phyloP scores from a whole-genome alignment of 2,888 invertebrate species.

The Helleia helle region DNA sequence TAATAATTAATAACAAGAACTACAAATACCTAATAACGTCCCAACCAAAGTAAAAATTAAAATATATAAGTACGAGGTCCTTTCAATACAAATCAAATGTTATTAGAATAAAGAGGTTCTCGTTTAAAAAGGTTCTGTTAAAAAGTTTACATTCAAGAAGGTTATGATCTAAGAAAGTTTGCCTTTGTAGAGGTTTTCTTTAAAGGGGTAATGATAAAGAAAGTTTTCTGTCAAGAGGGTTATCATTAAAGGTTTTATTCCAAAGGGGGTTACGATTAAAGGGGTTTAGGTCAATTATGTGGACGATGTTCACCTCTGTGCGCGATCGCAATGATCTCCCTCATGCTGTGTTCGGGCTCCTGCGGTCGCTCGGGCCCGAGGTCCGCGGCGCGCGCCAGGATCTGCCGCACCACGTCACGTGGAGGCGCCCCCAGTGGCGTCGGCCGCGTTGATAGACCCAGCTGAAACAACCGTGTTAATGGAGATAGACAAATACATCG shows the following conservation, averaged over 20 bases:
- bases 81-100: no score
- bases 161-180: no score
- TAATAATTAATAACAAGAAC: constrained; percentile 13
- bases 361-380: constrained; percentile 43
- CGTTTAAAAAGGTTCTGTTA: no score
- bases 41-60: neutral
- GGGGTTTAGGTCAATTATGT: neutral
- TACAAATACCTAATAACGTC: constrained; percentile 12
- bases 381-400: constrained; percentile 58
- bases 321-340: constrained; percentile 66
- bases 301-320: constrained; percentile 46
- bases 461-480: constrained; percentile 37
- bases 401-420: constrained; percentile 65
- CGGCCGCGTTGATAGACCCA: constrained; percentile 58
- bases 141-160: no score
- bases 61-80: no score
- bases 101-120: no score
- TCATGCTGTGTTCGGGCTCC: constrained; percentile 48
- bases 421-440: constrained; percentile 63
- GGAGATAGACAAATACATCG: no score
- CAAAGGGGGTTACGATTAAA: neutral
- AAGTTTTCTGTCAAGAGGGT: no score
- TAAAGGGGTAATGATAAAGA: no score
- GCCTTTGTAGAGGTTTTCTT: no score
- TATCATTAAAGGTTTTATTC: no score